Evolutionary conservation across 2,113 vertebrate genomes (phyloP).

Genomic region (Agelaius tricolor): DNA sequence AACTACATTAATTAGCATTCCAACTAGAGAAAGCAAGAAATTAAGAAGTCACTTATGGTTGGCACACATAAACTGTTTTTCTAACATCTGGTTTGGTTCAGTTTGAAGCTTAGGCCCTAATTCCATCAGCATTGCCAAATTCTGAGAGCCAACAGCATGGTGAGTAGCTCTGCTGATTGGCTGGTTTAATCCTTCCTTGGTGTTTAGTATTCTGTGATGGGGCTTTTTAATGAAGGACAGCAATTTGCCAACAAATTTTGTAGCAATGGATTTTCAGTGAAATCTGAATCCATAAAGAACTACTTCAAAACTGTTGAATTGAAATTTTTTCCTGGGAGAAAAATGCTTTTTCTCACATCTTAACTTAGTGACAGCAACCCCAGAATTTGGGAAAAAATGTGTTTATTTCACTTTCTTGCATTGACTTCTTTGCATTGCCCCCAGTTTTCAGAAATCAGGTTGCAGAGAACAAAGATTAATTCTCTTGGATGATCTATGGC

Average conservation of each 20-base stretch:
- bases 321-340: not conserved
- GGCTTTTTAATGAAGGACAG: not conserved
- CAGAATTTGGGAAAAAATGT: not conserved
- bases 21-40: not conserved
- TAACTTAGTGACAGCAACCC: not conserved
- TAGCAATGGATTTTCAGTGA: not conserved
- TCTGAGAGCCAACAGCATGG: not conserved
- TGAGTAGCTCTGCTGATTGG: not conserved
- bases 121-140: not conserved
- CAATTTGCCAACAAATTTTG: not conserved
- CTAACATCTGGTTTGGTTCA: not conserved
- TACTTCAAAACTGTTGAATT: not conserved
- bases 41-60: slow-evolving; percentile 16
- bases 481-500: not conserved
- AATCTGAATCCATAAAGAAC: not conserved
- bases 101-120: not conserved
- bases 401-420: not conserved
- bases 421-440: not conserved
- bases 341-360: not conserved
- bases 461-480: slow-evolving; percentile 33
- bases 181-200: not conserved
- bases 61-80: not conserved
- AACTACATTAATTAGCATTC: slow-evolving; percentile 18
- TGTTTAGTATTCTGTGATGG: not conserved
- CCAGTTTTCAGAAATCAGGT: slow-evolving; percentile 24